Evolutionary conservation across 2,113 vertebrate species (phyloP).

Genomic region (Merops nubicus): DNA sequence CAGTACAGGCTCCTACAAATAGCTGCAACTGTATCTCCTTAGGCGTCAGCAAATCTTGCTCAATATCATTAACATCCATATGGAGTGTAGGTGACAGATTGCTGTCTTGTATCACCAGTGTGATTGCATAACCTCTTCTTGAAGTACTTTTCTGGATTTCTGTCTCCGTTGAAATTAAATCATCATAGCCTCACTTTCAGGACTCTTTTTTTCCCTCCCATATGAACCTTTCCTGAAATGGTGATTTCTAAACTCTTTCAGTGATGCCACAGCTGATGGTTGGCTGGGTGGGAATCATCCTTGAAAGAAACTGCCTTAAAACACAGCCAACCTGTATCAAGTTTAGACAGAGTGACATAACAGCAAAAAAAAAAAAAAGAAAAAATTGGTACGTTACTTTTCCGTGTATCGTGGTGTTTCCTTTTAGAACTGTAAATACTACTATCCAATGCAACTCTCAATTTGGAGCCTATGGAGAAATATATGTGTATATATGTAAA

Average conservation of each 20-base stretch:
- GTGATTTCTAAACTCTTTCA: neutral
- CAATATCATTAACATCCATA: neutral
- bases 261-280: neutral
- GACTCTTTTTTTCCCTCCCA: neutral
- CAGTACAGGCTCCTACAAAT: neutral
- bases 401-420: neutral
- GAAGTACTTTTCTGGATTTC: slow-evolving; percentile 10
- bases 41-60: slow-evolving; percentile 8
- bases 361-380: neutral
- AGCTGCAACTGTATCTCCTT: neutral
- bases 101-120: neutral
- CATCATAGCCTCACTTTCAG: neutral
- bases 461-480: neutral
- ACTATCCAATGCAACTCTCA: neutral
- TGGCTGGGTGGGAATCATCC: neutral
- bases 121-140: slow-evolving; percentile 33
- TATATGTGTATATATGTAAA: neutral
- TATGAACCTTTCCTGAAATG: neutral
- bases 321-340: neutral
- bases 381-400: neutral
- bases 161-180: neutral
- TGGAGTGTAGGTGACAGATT: slow-evolving; percentile 55
- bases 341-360: neutral
- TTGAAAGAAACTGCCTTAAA: neutral
- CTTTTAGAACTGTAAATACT: neutral